Conservation (phyloP, 2,888 invertebrate species). For the Dryocosmus kuriphilus region DNA sequence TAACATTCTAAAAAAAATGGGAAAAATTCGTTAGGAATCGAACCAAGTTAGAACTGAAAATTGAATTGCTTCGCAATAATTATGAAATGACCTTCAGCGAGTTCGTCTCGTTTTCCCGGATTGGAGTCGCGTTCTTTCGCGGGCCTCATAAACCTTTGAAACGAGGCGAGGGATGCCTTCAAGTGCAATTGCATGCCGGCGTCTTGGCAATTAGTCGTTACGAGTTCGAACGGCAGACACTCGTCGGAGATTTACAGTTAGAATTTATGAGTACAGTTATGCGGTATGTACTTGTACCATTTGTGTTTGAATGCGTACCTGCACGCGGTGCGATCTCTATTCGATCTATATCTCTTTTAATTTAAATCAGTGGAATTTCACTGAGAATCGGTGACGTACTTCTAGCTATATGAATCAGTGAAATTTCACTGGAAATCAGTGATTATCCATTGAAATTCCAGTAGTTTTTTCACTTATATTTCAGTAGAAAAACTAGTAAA, state of each 20-base stretch:
- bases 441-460: no score
- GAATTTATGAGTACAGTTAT: constrained; percentile 63
- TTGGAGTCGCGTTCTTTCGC: not conserved
- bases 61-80: not conserved
- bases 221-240: constrained; percentile 54
- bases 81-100: not conserved
- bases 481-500: no score
- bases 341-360: no score
- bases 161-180: constrained; percentile 10
- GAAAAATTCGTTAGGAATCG: no score
- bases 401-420: no score
- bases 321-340: constrained; percentile 46
- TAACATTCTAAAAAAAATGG: no score
- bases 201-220: constrained; percentile 61
- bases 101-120: not conserved
- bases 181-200: constrained; percentile 42
- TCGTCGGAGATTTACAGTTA: constrained; percentile 62
- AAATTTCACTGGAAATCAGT: no score
- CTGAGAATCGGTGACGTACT: no score
- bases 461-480: no score
- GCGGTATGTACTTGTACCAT: constrained; percentile 50
- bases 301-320: constrained; percentile 48
- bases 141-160: not conserved
- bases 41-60: not conserved
- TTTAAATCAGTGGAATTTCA: no score